Conservation (phyloP, 2,888 invertebrate species). For the Leucophora obtusa region DNA sequence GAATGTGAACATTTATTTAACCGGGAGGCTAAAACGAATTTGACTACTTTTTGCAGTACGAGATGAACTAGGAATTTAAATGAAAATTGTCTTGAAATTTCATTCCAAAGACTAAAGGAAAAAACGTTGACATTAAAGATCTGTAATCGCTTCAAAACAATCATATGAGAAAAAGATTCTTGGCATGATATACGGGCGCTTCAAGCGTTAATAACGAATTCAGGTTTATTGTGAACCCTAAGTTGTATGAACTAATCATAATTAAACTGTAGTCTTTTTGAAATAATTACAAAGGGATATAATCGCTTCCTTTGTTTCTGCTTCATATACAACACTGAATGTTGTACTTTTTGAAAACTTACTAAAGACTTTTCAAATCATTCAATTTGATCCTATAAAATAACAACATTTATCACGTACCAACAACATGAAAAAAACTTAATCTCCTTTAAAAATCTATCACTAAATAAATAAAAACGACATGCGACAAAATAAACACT, state of each 20-base stretch:
- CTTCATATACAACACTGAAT: background rate
- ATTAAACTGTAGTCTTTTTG: too few relatives aligned
- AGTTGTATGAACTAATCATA: too few relatives aligned
- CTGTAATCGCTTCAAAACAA: too few relatives aligned
- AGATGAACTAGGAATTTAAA: too few relatives aligned
- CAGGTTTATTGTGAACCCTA: too few relatives aligned
- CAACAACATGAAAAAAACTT: constrained; percentile 7
- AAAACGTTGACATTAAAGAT: too few relatives aligned
- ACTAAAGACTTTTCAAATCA: constrained; percentile 3
- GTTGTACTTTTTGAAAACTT: background rate
- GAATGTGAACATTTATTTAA: background rate
- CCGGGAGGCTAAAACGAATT: background rate
- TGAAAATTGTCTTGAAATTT: too few relatives aligned
- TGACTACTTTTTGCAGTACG: background rate
- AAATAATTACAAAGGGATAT: too few relatives aligned
- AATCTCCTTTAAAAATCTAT: background rate
- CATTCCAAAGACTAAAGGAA: too few relatives aligned
- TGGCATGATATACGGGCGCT: too few relatives aligned
- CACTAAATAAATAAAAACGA: constrained; percentile 44
- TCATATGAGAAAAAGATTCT: too few relatives aligned
- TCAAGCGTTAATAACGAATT: too few relatives aligned
- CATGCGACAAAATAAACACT: constrained; percentile 48
- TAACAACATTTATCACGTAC: constrained; percentile 44
- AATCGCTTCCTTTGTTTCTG: background rate
- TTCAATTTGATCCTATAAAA: constrained; percentile 1